Percentiles rank a stretch among this genome's conserved stretches.
These are phyloP conservation scores for Polypedilum vanderplanki DNA, from an alignment of 1,140 invertebrate species.

Conservation along the genomic window DNA sequence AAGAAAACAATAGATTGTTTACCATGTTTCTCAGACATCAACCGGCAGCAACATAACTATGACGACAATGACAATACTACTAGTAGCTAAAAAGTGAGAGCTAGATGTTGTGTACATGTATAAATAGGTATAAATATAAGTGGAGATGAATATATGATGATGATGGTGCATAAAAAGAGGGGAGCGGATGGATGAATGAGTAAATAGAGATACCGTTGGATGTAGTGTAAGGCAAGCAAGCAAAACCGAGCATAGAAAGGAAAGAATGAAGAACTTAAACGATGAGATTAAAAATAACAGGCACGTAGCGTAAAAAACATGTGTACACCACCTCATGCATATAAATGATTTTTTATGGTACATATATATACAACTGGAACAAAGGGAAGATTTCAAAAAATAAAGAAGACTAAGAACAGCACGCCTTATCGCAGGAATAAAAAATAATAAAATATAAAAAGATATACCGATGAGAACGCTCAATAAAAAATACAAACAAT, in stretches of 20 bases:
- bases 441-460: not conserved
- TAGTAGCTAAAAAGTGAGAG: too few relatives aligned
- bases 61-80: too few relatives aligned
- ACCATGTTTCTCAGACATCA: not conserved
- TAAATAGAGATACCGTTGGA: not conserved
- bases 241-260: not conserved
- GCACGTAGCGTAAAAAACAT: slow-evolving; percentile 24
- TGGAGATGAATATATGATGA: slow-evolving; percentile 6
- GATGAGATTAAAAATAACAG: slow-evolving; percentile 26
- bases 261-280: slow-evolving; percentile 14
- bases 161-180: slow-evolving; percentile 4
- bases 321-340: slow-evolving; percentile 20
- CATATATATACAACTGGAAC: not conserved
- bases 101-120: not conserved
- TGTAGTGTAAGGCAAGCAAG: too few relatives aligned
- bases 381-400: not conserved
- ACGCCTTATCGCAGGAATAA: not conserved
- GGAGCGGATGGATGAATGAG: not conserved
- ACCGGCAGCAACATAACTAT: too few relatives aligned
- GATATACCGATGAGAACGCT: not conserved
- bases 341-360: slow-evolving; percentile 22
- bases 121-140: not conserved
- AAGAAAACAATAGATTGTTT: slow-evolving; percentile 14
- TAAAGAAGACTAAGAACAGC: not conserved
- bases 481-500: slow-evolving; percentile 22